Percentiles rank a stretch among this genome's conserved stretches.
Evolutionary conservation across 1,140 invertebrate species (phyloP).

Genomic region (Eurosta solidaginis): DNA sequence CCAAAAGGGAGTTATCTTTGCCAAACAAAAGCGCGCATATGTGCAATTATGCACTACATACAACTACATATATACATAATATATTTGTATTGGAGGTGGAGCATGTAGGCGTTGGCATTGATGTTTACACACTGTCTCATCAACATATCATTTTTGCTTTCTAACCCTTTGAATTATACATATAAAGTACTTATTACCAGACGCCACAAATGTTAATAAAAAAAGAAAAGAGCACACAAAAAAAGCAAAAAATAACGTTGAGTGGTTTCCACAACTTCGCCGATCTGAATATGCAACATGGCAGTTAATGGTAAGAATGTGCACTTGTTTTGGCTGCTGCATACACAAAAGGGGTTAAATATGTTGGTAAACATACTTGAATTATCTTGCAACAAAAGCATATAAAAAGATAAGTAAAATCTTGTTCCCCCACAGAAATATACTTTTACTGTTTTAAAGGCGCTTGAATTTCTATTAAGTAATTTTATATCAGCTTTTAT

Average conservation of each 20-base stretch:
- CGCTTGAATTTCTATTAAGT: no score
- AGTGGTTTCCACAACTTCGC: background rate
- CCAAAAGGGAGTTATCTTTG: no score
- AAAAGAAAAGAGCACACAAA: background rate
- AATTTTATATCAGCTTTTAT: no score
- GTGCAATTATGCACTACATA: background rate
- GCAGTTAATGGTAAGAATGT: background rate
- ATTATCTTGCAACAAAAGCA: conserved; percentile 3
- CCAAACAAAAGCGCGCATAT: background rate
- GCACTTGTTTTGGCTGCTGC: background rate
- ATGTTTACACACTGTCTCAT: background rate
- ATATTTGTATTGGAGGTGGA: no score
- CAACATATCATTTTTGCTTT: conserved; percentile 5
- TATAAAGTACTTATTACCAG: no score
- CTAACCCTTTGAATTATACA: background rate
- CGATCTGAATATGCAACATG: background rate
- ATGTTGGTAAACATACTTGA: conserved; percentile 3
- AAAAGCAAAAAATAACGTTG: background rate
- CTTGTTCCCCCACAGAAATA: no score
- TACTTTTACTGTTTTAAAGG: no score
- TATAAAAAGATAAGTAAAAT: no score
- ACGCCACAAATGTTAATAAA: background rate
- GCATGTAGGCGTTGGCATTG: no score
- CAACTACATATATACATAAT: no score
- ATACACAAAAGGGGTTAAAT: conserved; percentile 6